phyloP scores from a whole-genome alignment of 2,113 vertebrate species.

The Amia ocellicauda region DNA sequence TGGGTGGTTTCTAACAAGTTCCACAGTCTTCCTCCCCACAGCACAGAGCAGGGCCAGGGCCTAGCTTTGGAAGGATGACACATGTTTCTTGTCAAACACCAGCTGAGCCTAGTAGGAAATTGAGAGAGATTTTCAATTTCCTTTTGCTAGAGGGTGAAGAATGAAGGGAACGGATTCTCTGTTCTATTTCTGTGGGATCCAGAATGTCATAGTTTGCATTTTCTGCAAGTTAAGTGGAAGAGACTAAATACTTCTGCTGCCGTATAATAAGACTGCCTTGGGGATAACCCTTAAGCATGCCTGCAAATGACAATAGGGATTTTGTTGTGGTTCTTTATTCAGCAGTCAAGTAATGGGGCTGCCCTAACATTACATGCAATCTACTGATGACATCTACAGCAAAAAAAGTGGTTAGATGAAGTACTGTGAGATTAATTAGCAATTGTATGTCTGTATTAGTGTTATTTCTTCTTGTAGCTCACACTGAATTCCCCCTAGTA shows the following conservation, averaged over 20 bases:
- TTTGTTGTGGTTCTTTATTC: neutral
- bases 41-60: neutral
- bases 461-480: neutral
- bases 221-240: neutral
- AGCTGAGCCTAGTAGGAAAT: constrained; percentile 9
- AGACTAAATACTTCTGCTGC: neutral
- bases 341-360: too few species aligned
- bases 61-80: neutral
- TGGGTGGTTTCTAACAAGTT: too few species aligned
- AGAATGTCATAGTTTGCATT: neutral
- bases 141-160: neutral
- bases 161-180: neutral
- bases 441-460: neutral
- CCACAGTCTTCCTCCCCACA: too few species aligned
- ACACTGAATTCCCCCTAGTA: neutral
- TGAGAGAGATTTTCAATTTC: constrained; percentile 13
- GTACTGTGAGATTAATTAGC: neutral
- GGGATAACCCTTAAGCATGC: neutral
- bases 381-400: neutral
- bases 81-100: constrained; percentile 10
- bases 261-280: neutral
- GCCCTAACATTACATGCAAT: neutral
- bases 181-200: too few species aligned
- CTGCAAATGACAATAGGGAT: neutral
- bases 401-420: neutral